Evolutionary conservation across 2,888 invertebrate species (phyloP), one percentile per base, ranked within the genome.

Genomic region (Cryptophagus acutangulus): DNA sequence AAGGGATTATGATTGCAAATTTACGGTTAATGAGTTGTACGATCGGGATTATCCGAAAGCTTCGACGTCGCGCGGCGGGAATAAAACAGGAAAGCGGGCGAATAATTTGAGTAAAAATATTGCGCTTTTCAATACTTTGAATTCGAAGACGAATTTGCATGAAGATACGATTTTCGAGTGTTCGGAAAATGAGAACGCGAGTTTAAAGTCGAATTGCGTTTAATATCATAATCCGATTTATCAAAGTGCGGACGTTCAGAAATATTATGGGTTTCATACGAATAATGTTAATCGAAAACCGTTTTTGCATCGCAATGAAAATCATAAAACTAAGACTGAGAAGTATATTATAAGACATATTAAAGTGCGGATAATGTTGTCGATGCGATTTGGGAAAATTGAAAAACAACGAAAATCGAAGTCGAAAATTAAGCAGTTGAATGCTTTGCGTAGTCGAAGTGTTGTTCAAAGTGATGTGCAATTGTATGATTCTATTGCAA

Each of bases 351-450:
- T 79, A 37, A 69, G 79, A 15, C 79, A 82, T 57, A 76, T 83
- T 15, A 72, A 79, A 40, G 77, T 83, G 13, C 71, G 82, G 10
- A 77, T 83, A 33, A 80, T 83, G 75, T 67, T 83, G 53, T 80
- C 81, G 8, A 66, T 84, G 45, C 71, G 82, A 43, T 73, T 82
- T 70, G 73, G 79, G 15, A 65, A 73, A 39, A 73, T 75, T 40
- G 72, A 74, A 59, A 77, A 56, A 48, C 29, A 45, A 8, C 10
- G 34, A 36, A 14, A 40, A 25, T 13, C 40, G 17, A 20, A 44
- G 29, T 28, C 30, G 17, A 36, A 46, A 25, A 29, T 8, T 16
- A 54, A 43, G 15, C 42, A 15, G 10, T 33, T 15, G 17, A 40
- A 38, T 4, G 30, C 20, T 5, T 40, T 41, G 17, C 17, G 33